Conservation (phyloP, 2,888 invertebrate genomes). For the Miltochrista miniata region DNA sequence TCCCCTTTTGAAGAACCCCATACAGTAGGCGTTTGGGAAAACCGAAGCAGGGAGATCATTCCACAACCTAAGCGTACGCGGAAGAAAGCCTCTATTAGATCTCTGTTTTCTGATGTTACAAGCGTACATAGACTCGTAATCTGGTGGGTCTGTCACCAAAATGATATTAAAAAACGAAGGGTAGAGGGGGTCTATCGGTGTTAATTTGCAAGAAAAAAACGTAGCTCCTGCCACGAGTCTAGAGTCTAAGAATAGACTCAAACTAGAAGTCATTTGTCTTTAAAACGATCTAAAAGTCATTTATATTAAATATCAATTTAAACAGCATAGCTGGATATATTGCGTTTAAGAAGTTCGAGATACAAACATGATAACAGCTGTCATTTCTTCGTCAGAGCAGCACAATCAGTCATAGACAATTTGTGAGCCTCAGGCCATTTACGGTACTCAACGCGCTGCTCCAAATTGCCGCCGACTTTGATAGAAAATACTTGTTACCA, state of each 20-base stretch:
- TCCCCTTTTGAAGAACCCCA: no score
- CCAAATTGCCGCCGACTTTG: conserved; percentile 64
- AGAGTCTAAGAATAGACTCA: background rate
- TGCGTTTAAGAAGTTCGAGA: background rate
- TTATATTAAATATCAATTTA: background rate
- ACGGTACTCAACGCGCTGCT: conserved; percentile 60
- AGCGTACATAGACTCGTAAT: no score
- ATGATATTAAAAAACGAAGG: no score
- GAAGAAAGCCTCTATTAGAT: no score
- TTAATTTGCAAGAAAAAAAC: no score
- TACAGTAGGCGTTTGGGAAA: no score
- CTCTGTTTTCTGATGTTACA: no score
- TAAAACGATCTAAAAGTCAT: no score
- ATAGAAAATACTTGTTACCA: conserved; percentile 71
- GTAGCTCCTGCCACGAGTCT: background rate
- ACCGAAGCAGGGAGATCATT: no score
- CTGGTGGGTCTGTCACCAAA: no score
- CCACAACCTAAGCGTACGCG: no score
- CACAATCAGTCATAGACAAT: conserved; percentile 28
- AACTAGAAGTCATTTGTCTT: background rate
- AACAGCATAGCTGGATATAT: background rate
- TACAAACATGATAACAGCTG: conserved; percentile 9
- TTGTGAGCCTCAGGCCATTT: conserved; percentile 54
- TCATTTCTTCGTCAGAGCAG: conserved; percentile 10
- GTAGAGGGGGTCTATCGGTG: no score